Conservation (phyloP, 2,797 vertebrate species). For the Lerista edwardsae region DNA sequence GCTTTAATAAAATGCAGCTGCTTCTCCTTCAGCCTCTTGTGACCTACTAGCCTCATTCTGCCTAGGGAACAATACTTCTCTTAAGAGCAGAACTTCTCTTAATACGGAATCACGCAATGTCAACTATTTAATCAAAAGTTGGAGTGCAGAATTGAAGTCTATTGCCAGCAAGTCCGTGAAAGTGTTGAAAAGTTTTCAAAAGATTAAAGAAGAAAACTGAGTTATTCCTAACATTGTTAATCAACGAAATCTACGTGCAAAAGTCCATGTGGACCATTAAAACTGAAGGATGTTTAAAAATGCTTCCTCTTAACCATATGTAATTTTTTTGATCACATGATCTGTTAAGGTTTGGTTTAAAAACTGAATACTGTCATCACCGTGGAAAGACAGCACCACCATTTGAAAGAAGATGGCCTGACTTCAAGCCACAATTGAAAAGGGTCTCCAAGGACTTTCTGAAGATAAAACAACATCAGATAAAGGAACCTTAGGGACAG, state of each 20-base stretch:
- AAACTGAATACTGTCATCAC: conserved; percentile 28
- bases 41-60: neutral
- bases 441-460: conserved; percentile 43
- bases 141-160: neutral
- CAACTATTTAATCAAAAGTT: neutral
- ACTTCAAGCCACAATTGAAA: conserved; percentile 55
- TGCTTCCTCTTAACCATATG: conserved; percentile 26
- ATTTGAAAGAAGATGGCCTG: conserved; percentile 33
- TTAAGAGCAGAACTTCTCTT: neutral
- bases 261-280: conserved; percentile 9
- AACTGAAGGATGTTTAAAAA: conserved; percentile 18
- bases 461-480: conserved; percentile 53
- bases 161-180: conserved; percentile 1
- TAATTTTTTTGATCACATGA: neutral
- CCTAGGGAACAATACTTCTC: neutral
- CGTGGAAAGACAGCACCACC: conserved; percentile 36
- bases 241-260: conserved; percentile 4
- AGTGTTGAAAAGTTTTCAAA: conserved; percentile 28
- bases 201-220: conserved; percentile 11
- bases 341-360: conserved; percentile 37
- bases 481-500: conserved; percentile 38
- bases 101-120: neutral
- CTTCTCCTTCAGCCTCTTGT: neutral
- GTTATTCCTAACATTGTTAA: conserved; percentile 35
- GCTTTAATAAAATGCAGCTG: neutral